Conservation (phyloP, 2,797 vertebrate genomes). For the Chiloscyllium punctatum region DNA sequence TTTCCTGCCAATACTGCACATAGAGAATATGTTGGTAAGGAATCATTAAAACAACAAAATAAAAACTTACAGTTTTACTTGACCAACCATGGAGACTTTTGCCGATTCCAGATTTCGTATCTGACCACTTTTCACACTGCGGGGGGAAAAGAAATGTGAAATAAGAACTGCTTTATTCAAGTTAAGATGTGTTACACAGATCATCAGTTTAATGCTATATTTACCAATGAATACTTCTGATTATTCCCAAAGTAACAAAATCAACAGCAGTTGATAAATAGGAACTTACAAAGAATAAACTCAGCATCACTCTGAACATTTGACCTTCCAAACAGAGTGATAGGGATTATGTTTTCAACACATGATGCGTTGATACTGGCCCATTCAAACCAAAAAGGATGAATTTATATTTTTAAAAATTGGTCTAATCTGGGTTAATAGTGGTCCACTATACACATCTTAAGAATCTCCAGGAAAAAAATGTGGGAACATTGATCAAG, state of each 20-base stretch:
- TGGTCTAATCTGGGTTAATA: too few relatives aligned
- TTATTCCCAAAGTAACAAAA: neutral
- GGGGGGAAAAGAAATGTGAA: conserved; percentile 35
- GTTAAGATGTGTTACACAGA: neutral
- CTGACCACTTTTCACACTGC: conserved; percentile 93
- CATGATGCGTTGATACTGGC: neutral
- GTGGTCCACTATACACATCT: neutral
- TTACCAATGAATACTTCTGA: neutral
- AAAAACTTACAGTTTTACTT: conserved; percentile 74
- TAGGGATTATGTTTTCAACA: neutral
- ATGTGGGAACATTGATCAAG: neutral
- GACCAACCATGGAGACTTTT: conserved; percentile 93
- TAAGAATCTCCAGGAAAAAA: neutral
- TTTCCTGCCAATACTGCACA: neutral
- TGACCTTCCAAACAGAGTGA: neutral
- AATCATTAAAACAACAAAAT: neutral
- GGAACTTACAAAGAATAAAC: neutral
- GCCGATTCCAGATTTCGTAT: conserved; percentile 93
- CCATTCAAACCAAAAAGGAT: neutral
- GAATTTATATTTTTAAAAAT: neutral
- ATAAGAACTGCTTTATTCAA: neutral
- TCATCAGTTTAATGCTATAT: neutral
- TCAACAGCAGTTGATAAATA: neutral
- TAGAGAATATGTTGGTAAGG: neutral
- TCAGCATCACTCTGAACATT: neutral